Conservation (phyloP, 2,113 vertebrate species). For the Camelus dromedarius region DNA sequence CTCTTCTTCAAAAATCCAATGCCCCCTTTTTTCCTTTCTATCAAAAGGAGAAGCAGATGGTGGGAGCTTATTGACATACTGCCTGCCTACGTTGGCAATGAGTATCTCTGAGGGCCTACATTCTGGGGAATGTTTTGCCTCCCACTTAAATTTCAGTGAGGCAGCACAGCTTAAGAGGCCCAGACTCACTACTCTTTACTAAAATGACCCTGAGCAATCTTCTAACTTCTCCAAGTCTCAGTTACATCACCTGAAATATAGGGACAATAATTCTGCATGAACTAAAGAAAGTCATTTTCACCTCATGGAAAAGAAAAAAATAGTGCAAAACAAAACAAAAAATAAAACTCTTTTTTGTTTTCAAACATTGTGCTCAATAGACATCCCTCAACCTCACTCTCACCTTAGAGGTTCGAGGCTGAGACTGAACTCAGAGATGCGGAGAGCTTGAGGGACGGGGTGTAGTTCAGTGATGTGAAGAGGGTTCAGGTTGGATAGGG, state of each 20-base stretch:
- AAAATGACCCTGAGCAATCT: neutral
- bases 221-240: neutral
- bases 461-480: neutral
- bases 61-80: neutral
- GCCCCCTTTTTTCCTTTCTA: neutral
- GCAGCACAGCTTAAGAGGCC: neutral
- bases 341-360: neutral
- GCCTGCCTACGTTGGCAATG: neutral
- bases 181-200: neutral
- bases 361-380: neutral
- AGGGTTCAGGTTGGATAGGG: neutral
- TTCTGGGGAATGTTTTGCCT: neutral
- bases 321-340: neutral
- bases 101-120: neutral
- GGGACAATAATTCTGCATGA: neutral
- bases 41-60: neutral
- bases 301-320: neutral
- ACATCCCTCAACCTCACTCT: neutral
- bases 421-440: neutral
- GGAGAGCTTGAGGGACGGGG: neutral
- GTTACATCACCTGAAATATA: neutral
- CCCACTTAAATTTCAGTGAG: neutral
- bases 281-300: neutral
- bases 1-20: neutral
- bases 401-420: neutral